Base-by-base conservation (phyloP, 2,113 vertebrate genomes). In the Delphinapterus leucas region DNA sequence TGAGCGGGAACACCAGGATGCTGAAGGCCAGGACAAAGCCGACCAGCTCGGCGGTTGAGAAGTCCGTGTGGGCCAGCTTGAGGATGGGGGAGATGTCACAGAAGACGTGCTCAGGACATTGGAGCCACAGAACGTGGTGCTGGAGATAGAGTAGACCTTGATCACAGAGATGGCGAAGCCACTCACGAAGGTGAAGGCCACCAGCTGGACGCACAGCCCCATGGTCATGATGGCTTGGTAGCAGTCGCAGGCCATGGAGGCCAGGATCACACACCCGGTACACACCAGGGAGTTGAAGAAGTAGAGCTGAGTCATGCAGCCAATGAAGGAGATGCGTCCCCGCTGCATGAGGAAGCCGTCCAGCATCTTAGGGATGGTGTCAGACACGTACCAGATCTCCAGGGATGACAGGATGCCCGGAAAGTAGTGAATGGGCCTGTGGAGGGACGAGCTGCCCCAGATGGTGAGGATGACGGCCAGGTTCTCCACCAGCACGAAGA, bases 71-170 rank as follows among this genome's bases (percentile, higher is more conserved):
- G 96, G 98, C 93, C 76, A 98, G 97, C 18, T 98, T 98, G 92
- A 98, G 98, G 82, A 98, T 89, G 53, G 98, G 98, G 2, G 98
- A 97, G 12, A 98, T 93, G 84, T 98, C 98, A 80, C 98, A 98
- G 88, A 98, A 98, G 47, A 98, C 98, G 93, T 98, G 98, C 58
- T 98, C 63, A 98, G 89, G 81, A 97, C 5, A 1, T 97, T 97
- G 38, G 92, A 96, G 76, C 96, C 95, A 88, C 98, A 98, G 97
- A 97, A 98, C 0, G 33, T 97, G 44, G 98, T 82, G 0, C 68
- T 33, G 44, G 98, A 97, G 65, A 98, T 97, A 33, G 98, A 98
- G 90, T 47, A 95, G 65, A 98, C 73, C 68, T 98, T 98, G 41
- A 98, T 91, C 17, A 83, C 33, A 2, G 97, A 96, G 94, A 96